Base-by-base conservation (phyloP, 2,888 invertebrate species). In the Drosophila lacicola region DNA sequence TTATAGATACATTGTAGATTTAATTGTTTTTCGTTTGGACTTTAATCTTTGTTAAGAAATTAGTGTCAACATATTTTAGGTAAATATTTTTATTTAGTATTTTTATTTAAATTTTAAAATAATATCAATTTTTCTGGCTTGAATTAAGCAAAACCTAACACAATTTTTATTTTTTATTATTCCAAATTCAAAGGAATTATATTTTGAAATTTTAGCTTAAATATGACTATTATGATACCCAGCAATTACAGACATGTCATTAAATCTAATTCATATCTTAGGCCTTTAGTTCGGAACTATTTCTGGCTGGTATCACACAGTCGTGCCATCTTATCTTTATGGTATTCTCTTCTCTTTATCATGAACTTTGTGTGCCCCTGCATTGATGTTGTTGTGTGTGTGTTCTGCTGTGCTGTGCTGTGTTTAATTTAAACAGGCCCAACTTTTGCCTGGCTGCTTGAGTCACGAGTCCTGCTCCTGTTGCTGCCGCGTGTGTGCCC, bases 401-500 rank as follows among this genome's bases (percentile, higher is more conserved):
- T 81, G 56, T 67, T 72, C 11, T 13, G 36, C 3, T 36, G 36
- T 36, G 29, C 2, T 70, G 60, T 67, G 58, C 76, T 56, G 64
- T 73, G 70, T 76, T 74, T 74, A 61, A 70, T 77, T 67, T 69
- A 21, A 65, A 69, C 79, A 60, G 60, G 66, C 61, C 72, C 68
- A 74, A 77, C 77, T 77, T 74, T 80, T 76, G 70, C 70, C 63
- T 10, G 55, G 46, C 64, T 78, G 79, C 75, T 75, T 76, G 72
- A 75, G 75, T 76, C 71, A 64, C 55, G 76, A 75, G 50, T 51
- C 46, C 74, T 54, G 69, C 41, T 61, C 14, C 39, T 55, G 19
- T 8, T 36, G 10, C 44, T 60, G 45, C 6, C 10, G 10, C 36
- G 13, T 54, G 33, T 14, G n/a, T 11, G n/a, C 33, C 33, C 13